A percentile compares a stretch with the other conserved stretches of the same genome.
These are phyloP conservation scores for Suillia variegata DNA, from an alignment of 2,888 invertebrate species.

Conservation along the genomic window DNA sequence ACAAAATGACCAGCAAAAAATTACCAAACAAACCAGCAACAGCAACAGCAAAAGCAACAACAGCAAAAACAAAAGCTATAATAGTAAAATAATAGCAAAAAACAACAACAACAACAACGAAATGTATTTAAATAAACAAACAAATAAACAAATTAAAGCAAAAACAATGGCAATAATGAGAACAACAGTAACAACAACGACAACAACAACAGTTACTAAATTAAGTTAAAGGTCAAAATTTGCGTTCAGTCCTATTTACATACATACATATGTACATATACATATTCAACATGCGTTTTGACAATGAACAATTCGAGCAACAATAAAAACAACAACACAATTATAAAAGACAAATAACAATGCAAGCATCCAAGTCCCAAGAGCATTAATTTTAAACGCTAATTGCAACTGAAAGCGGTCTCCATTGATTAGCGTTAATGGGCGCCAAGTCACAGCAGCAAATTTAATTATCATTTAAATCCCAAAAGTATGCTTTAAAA, in stretches of 20 bases:
- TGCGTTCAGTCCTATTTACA: background rate
- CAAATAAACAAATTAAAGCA: background rate
- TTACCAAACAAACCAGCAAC: background rate
- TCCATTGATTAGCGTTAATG: too few relatives aligned
- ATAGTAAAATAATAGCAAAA: conserved; percentile 1
- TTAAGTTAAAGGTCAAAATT: background rate
- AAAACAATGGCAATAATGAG: background rate
- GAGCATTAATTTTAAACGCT: too few relatives aligned
- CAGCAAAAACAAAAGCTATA: conserved; percentile 7
- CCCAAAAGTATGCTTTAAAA: too few relatives aligned
- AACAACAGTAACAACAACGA: background rate
- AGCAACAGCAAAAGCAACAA: conserved; percentile 6
- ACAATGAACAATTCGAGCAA: background rate
- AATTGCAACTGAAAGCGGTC: too few relatives aligned
- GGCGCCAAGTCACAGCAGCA: too few relatives aligned
- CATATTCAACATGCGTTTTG: too few relatives aligned
- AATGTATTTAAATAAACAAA: background rate
- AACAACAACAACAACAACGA: conserved; percentile 11
- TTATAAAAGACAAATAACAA: background rate
- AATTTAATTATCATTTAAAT: too few relatives aligned
- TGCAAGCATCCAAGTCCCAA: background rate
- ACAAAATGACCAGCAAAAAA: conserved; percentile 12
- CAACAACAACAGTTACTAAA: background rate
- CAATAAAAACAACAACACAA: background rate
- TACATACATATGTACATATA: background rate